Evolutionary conservation across 2,888 invertebrate species (phyloP).

Genomic region (Pachliopta kotzebuea): DNA sequence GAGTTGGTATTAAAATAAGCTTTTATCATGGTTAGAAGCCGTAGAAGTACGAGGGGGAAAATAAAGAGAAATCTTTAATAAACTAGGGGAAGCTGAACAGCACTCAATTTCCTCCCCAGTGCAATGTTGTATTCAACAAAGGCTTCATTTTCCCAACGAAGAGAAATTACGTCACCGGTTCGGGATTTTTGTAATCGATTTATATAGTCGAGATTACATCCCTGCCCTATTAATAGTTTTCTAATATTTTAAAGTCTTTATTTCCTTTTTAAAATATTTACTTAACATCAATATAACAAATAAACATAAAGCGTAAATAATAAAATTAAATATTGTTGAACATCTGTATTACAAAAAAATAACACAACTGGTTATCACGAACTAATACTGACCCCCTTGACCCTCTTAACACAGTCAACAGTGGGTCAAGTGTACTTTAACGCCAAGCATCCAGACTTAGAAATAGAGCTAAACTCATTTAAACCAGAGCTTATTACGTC

Average conservation of each 20-base stretch:
- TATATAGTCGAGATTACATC: background rate
- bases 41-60: constrained; percentile 1
- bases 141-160: background rate
- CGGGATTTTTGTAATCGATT: background rate
- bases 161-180: background rate
- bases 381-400: constrained; percentile 6
- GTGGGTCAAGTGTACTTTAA: constrained; percentile 5
- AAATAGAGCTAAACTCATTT: constrained; percentile 1
- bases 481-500: background rate
- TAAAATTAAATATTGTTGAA: too few species aligned
- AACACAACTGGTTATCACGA: background rate
- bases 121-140: constrained; percentile 63
- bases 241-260: background rate
- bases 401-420: constrained; percentile 3
- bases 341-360: background rate
- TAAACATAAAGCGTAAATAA: too few species aligned
- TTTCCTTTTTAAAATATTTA: too few species aligned
- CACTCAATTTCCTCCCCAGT: constrained; percentile 49
- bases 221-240: background rate
- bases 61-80: constrained; percentile 2
- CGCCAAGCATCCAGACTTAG: background rate
- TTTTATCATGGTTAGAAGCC: background rate
- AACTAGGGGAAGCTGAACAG: constrained; percentile 41
- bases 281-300: too few species aligned
- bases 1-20: too few species aligned